A percentile compares a stretch with the other conserved stretches of the same genome.
Evolutionary conservation across 1,140 invertebrate species (phyloP).

Genomic region (Leucophenga varia): DNA sequence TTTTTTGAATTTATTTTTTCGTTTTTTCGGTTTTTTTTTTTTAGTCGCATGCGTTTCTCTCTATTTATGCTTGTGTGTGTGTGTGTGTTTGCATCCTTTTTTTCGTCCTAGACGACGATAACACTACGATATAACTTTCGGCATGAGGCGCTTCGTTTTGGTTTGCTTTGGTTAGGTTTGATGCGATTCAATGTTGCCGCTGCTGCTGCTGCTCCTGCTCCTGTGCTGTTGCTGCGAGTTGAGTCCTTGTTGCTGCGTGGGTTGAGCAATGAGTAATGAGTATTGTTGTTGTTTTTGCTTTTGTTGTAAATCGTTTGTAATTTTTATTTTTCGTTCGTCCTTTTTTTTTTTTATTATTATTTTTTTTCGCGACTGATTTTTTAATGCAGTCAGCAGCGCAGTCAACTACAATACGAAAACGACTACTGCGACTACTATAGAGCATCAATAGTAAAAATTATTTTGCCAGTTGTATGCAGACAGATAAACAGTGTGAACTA

Average conservation of each 20-base stretch:
- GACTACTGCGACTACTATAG: background rate
- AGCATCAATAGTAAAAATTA: too few relatives aligned
- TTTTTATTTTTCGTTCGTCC: background rate
- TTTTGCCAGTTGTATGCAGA: too few relatives aligned
- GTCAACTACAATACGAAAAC: background rate
- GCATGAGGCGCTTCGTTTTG: too few relatives aligned
- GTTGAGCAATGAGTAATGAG: slow-evolving; percentile 23
- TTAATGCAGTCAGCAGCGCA: slow-evolving; percentile 6
- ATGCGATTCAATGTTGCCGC: slow-evolving; percentile 13
- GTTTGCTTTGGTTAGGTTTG: too few relatives aligned
- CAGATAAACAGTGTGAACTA: too few relatives aligned
- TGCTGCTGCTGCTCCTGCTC: background rate
- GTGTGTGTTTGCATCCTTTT: slow-evolving; percentile 6
- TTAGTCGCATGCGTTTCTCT: slow-evolving; percentile 37
- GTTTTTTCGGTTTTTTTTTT: background rate
- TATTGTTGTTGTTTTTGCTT: slow-evolving; percentile 9
- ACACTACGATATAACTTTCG: too few relatives aligned
- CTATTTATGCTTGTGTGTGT: slow-evolving; percentile 2
- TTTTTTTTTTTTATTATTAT: slow-evolving; percentile 1
- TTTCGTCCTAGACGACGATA: too few relatives aligned
- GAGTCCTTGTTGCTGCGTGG: slow-evolving; percentile 11
- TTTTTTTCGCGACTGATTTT: slow-evolving; percentile 2
- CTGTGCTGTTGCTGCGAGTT: background rate
- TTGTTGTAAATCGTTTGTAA: background rate
- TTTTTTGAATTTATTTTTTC: slow-evolving; percentile 40